Evolutionary conservation across 1,140 invertebrate species (phyloP).

Genomic region (Maniola jurtina): DNA sequence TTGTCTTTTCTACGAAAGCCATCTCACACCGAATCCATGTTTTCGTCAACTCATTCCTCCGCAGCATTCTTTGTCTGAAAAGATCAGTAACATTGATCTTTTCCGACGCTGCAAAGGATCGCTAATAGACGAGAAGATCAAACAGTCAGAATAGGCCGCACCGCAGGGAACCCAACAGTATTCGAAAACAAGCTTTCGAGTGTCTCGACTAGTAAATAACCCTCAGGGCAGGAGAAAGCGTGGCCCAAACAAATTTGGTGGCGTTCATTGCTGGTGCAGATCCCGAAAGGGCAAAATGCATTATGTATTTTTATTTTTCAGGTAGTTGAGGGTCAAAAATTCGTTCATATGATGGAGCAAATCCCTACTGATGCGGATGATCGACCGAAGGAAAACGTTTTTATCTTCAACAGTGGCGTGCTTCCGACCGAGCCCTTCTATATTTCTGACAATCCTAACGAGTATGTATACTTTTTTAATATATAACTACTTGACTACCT

Average conservation of each 20-base stretch:
- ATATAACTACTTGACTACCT: neutral
- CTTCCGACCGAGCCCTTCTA: slow-evolving; percentile 82
- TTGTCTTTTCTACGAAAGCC: neutral
- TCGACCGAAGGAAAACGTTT: slow-evolving; percentile 82
- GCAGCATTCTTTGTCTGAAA: neutral
- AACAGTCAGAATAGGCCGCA: no score
- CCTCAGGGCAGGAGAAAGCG: no score
- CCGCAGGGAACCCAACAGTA: no score
- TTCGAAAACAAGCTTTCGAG: no score
- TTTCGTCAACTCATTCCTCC: neutral
- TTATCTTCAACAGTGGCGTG: slow-evolving; percentile 83
- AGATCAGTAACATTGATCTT: no score
- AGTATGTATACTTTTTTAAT: slow-evolving; percentile 74
- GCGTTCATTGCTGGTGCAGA: no score
- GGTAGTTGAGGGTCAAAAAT: slow-evolving; percentile 89
- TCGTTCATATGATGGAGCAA: slow-evolving; percentile 92
- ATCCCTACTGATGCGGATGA: slow-evolving; percentile 87
- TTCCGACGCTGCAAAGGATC: no score
- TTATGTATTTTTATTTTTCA: slow-evolving; percentile 43
- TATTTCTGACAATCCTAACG: slow-evolving; percentile 85
- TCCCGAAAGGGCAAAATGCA: neutral
- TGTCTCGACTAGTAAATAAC: no score
- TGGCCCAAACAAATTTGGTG: no score
- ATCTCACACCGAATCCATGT: no score
- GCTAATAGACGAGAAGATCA: no score